A percentile compares a stretch with the other conserved stretches of the same genome.
Evolutionary conservation across 2,797 vertebrate species (phyloP).

Genomic region (Phrynocephalus vlangalii): DNA sequence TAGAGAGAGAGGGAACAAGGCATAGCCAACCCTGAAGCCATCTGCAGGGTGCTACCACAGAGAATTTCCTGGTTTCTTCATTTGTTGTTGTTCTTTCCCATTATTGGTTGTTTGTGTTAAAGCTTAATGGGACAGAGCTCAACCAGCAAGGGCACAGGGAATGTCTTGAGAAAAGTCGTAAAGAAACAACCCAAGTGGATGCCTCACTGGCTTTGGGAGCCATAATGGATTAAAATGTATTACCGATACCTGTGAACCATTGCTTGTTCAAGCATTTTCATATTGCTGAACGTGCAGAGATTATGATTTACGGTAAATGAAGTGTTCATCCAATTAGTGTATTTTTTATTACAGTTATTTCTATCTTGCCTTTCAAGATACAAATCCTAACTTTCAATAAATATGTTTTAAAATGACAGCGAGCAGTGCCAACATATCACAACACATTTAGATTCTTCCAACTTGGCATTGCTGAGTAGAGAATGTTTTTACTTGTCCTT

Average conservation of each 20-base stretch:
- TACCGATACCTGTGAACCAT: neutral
- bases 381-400: neutral
- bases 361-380: neutral
- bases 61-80: too few species aligned
- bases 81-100: neutral
- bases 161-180: too few species aligned
- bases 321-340: neutral
- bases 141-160: too few species aligned
- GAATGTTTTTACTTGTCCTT: neutral
- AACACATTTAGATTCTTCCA: neutral
- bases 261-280: neutral
- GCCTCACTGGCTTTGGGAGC: too few species aligned
- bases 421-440: neutral
- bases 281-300: neutral
- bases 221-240: too few species aligned
- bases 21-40: too few species aligned
- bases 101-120: neutral
- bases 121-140: too few species aligned
- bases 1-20: too few species aligned
- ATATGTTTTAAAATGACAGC: neutral
- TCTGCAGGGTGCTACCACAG: too few species aligned
- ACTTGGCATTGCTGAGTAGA: neutral
- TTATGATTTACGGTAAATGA: neutral
- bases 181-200: too few species aligned
- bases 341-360: neutral